Base-by-base conservation (phyloP, 1,140 invertebrate species). In the Neomicropteryx cornuta region DNA sequence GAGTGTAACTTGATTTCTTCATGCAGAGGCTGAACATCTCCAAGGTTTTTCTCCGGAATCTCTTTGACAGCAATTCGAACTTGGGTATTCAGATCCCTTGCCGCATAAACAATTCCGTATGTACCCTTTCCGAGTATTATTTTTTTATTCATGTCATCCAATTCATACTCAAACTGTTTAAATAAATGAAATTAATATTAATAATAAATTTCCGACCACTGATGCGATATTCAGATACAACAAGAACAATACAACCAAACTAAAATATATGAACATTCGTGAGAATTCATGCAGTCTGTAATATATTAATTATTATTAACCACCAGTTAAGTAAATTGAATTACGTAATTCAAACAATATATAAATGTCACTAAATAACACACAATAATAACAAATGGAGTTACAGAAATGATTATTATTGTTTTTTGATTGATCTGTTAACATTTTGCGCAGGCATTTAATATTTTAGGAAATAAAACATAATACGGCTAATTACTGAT, bases 1-100 rank as follows among this genome's bases (percentile, higher is more conserved):
- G 94, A 97, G 64, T 99, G 96, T 17, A 99, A 72, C 55, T 93
- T 83, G 47, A 99, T 99, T 69, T 99, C 96, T 69, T 99, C 96
- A 56, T 98, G 95, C 35, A 99, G 62, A 0, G 95, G 95, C 61
- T 99, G 96, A 1, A 99, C 94, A 57, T 97, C 94, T 4, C 93
- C 90, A 8, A 94, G 72, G 66, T 95, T 95, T 60, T 87, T 87
- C 60, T 98, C 94, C 0, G 91, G 90, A 38, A 99, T 90, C 71
- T 98, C 96, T 62, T 99, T 99, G 1, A 98, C 87, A 2, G 96
- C 96, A 49, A 99, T 96, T 40, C 87, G 72, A 2, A 93, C 87
- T 72, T 98, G 93, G 0, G 93, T 98, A 53, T 87, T 90, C 20
- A 91, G 71, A 68, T 98, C 94, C 10, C 91, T 62, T 2, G 93